Evolutionary conservation across 2,888 invertebrate genomes (phyloP).

Genomic region (Venustoraphidia nigricollis): DNA sequence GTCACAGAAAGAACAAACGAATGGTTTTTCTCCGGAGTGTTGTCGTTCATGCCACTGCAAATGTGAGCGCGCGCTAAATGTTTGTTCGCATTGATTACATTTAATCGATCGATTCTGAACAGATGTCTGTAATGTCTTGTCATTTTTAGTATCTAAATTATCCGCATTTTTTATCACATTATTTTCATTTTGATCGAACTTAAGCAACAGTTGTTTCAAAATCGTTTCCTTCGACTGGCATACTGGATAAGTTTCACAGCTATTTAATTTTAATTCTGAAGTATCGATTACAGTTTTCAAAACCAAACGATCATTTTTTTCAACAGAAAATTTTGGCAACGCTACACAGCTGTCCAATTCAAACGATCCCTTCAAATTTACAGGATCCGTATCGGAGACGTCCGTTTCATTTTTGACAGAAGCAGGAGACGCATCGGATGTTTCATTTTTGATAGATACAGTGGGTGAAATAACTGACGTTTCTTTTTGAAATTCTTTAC

Average conservation of each 20-base stretch:
- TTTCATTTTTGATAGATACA: too few species aligned
- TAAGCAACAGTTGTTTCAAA: not conserved
- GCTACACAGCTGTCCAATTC: too few species aligned
- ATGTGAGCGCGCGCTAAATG: constrained; percentile 55
- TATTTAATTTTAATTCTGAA: too few species aligned
- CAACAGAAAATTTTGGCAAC: too few species aligned
- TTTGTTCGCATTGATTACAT: constrained; percentile 36
- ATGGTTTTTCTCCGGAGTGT: constrained; percentile 45
- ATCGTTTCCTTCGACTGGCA: not conserved
- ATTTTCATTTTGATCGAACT: constrained; percentile 3
- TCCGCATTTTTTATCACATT: constrained; percentile 11
- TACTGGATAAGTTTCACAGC: too few species aligned
- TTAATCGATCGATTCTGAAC: constrained; percentile 14
- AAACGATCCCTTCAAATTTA: too few species aligned
- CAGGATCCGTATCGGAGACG: too few species aligned
- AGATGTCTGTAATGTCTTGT: constrained; percentile 12
- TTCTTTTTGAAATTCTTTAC: constrained; percentile 18
- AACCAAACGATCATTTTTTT: too few species aligned
- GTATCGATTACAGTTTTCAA: too few species aligned
- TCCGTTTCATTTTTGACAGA: too few species aligned
- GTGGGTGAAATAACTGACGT: not conserved
- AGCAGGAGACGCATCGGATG: too few species aligned
- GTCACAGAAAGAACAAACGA: constrained; percentile 43
- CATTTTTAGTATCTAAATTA: constrained; percentile 15
- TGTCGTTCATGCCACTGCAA: constrained; percentile 54